These are phyloP conservation scores for Macrochelys suwanniensis DNA, from an alignment of 2,797 vertebrate genomes.

Conservation along the genomic window DNA sequence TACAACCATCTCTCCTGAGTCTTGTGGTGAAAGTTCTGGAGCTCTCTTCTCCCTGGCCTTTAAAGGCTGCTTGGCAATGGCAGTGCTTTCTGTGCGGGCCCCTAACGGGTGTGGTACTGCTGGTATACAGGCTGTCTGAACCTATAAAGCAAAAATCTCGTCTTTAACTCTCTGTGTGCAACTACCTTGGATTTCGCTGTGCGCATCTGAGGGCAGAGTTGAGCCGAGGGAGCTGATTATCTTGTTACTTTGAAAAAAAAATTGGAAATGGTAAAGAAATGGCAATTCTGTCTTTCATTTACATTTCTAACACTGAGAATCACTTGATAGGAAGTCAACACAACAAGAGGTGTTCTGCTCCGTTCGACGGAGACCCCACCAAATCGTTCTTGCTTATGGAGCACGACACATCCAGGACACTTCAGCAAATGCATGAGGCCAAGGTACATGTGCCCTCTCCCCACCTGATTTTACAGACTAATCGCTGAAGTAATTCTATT, in stretches of 20 bases:
- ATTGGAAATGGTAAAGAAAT: background rate
- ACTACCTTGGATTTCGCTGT: background rate
- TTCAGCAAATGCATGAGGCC: background rate
- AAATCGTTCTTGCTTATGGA: background rate
- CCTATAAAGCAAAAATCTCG: background rate
- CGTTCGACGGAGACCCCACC: background rate
- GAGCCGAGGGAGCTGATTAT: background rate
- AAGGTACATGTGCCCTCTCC: fast-evolving
- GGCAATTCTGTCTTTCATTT: background rate
- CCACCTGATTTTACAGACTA: background rate
- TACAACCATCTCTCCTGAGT: background rate
- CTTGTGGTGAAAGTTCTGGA: background rate
- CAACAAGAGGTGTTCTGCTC: background rate
- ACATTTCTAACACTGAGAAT: background rate
- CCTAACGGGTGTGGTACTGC: background rate
- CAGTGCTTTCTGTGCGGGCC: background rate
- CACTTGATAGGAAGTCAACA: background rate
- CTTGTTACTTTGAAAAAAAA: background rate
- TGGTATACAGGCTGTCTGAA: background rate
- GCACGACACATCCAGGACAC: background rate
- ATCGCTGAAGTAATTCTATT: background rate
- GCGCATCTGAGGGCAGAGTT: background rate
- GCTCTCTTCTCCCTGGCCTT: background rate
- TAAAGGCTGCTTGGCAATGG: background rate
- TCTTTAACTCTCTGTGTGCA: too few relatives aligned